phyloP scores from a whole-genome alignment of 1,140 invertebrate genomes.

The Drosophila pandora region DNA sequence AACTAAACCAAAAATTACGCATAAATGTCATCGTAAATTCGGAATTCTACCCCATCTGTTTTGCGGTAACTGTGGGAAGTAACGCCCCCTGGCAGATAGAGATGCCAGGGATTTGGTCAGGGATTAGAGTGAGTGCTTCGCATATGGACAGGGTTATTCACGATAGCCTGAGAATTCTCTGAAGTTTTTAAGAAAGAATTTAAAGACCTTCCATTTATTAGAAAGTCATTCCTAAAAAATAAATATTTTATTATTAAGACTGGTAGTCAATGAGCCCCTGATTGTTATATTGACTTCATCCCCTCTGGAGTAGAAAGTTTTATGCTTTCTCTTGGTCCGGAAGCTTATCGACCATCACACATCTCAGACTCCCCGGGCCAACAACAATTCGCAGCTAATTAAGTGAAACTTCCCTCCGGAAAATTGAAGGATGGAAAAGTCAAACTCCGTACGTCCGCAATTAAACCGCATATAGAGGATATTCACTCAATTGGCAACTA shows the following conservation, averaged over 20 bases:
- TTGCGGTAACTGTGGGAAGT: slow-evolving; percentile 50
- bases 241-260: background rate
- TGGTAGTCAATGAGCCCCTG: slow-evolving; percentile 32
- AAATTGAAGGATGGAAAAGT: slow-evolving; percentile 19
- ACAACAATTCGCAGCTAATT: slow-evolving; percentile 76
- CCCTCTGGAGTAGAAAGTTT: slow-evolving; percentile 45
- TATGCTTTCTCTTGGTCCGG: slow-evolving; percentile 20
- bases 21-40: slow-evolving; percentile 80
- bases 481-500: slow-evolving; percentile 73
- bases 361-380: slow-evolving; percentile 31
- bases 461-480: slow-evolving; percentile 74
- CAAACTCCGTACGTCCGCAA: slow-evolving; percentile 53
- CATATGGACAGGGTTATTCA: slow-evolving; percentile 21
- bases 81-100: slow-evolving; percentile 41
- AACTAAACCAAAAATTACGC: slow-evolving; percentile 65
- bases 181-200: background rate
- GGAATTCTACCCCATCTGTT: slow-evolving; percentile 26
- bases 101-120: slow-evolving; percentile 37
- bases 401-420: slow-evolving; percentile 53
- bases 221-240: background rate
- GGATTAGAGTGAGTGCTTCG: slow-evolving; percentile 32
- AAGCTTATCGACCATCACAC: slow-evolving; percentile 51
- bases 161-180: slow-evolving; percentile 5
- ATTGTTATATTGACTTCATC: slow-evolving; percentile 14
- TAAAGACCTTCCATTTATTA: background rate